Evolutionary conservation across 2,888 invertebrate species (phyloP).

Genomic region (Gerris lacustris): DNA sequence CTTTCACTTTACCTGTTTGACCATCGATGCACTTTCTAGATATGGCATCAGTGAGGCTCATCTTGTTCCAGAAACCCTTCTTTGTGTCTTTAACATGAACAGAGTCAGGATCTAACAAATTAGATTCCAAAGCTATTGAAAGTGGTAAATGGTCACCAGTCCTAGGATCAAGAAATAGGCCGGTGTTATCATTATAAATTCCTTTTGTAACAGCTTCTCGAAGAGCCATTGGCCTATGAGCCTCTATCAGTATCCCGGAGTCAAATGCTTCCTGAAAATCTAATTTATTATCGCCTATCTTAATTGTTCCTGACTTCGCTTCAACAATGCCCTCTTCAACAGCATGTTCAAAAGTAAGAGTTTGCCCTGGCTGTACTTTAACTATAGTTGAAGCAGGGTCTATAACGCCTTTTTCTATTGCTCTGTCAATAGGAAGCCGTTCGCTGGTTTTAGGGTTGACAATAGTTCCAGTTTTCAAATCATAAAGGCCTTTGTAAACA

Average conservation of each 20-base stretch:
- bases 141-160: slow-evolving; percentile 65
- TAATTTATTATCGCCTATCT: slow-evolving; percentile 46
- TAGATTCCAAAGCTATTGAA: slow-evolving; percentile 66
- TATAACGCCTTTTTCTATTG: slow-evolving; percentile 70
- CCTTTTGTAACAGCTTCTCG: slow-evolving; percentile 72
- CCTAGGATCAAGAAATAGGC: slow-evolving; percentile 70
- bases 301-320: slow-evolving; percentile 56
- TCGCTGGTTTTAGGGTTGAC: slow-evolving; percentile 67
- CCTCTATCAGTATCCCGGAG: slow-evolving; percentile 66
- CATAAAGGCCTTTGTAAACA: slow-evolving; percentile 81
- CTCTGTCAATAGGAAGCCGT: slow-evolving; percentile 66
- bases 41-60: slow-evolving; percentile 66
- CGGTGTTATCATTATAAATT: slow-evolving; percentile 63
- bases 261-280: slow-evolving; percentile 79
- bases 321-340: slow-evolving; percentile 65
- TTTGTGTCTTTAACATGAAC: slow-evolving; percentile 68
- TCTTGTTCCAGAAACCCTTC: slow-evolving; percentile 60
- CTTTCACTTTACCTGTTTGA: slow-evolving; percentile 53
- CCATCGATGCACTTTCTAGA: slow-evolving; percentile 62
- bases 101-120: slow-evolving; percentile 71
- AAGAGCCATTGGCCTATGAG: slow-evolving; percentile 64
- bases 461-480: slow-evolving; percentile 70
- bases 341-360: slow-evolving; percentile 71
- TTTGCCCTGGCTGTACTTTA: slow-evolving; percentile 59
- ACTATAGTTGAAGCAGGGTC: slow-evolving; percentile 79